Percentiles rank a stretch among this genome's conserved stretches.
phyloP scores from a whole-genome alignment of 2,113 vertebrate species.

The Leptocoma aspasia region DNA sequence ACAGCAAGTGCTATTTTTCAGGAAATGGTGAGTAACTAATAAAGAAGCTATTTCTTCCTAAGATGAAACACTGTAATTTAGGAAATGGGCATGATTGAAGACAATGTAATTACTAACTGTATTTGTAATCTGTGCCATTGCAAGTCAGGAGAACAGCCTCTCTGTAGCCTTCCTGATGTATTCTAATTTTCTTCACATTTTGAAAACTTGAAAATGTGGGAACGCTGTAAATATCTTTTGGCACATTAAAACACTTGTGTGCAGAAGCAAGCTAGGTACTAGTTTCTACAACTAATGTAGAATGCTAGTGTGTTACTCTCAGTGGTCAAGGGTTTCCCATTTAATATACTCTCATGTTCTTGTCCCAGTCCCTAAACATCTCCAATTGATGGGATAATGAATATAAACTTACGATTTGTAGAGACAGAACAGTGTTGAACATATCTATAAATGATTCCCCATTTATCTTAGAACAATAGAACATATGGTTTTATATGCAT shows the following conservation, averaged over 20 bases:
- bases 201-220: not conserved
- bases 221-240: not conserved
- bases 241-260: not conserved
- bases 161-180: not conserved
- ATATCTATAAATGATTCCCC: not conserved
- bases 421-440: not conserved
- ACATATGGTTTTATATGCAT: not conserved
- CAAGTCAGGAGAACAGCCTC: not conserved
- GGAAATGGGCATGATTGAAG: not conserved
- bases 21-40: not conserved
- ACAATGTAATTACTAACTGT: not conserved
- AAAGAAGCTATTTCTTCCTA: not conserved
- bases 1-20: not conserved
- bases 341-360: not conserved
- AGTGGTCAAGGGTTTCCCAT: not conserved
- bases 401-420: not conserved
- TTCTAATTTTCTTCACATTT: not conserved
- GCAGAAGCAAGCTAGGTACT: not conserved
- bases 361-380: not conserved
- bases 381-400: not conserved
- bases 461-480: not conserved
- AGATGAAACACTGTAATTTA: not conserved
- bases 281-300: not conserved
- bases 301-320: not conserved
- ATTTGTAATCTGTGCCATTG: not conserved